phyloP scores from a whole-genome alignment of 2,113 vertebrate genomes.

The Reinhardtius hippoglossoides region DNA sequence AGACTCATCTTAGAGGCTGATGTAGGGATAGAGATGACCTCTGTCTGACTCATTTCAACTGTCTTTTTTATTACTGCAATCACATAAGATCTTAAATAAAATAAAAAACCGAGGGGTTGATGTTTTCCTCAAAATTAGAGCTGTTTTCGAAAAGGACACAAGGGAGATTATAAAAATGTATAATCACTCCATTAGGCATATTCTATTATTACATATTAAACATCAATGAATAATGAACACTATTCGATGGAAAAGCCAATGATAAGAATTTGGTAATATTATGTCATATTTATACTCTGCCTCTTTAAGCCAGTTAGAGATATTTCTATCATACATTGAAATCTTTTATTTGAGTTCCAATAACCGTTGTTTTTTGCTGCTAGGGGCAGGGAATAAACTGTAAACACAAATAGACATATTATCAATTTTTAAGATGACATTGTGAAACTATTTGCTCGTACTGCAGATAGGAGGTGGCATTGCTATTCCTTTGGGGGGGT shows the following conservation, averaged over 20 bases:
- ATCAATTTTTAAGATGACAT: background rate
- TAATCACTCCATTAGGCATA: too few species aligned
- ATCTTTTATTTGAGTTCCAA: too few species aligned
- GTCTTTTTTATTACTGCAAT: slow-evolving; percentile 37
- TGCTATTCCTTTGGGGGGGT: background rate
- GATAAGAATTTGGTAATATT: background rate
- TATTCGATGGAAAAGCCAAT: too few species aligned
- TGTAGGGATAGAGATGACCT: slow-evolving; percentile 60
- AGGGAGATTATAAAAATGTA: too few species aligned
- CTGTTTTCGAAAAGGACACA: too few species aligned
- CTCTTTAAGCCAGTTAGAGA: background rate
- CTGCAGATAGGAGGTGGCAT: background rate
- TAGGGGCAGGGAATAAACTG: too few species aligned
- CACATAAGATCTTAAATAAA: slow-evolving; percentile 22
- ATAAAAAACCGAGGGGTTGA: too few species aligned
- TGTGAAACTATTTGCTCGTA: background rate
- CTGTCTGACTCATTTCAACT: slow-evolving; percentile 44
- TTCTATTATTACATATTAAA: too few species aligned
- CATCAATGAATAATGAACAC: too few species aligned
- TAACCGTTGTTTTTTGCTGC: too few species aligned
- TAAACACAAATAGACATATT: background rate
- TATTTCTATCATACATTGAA: background rate
- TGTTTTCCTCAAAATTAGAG: too few species aligned
- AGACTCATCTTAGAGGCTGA: slow-evolving; percentile 50
- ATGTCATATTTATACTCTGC: background rate